These are phyloP conservation scores for Acrobeloides nanus DNA, from an alignment of 2,888 invertebrate species.

Conservation along the genomic window DNA sequence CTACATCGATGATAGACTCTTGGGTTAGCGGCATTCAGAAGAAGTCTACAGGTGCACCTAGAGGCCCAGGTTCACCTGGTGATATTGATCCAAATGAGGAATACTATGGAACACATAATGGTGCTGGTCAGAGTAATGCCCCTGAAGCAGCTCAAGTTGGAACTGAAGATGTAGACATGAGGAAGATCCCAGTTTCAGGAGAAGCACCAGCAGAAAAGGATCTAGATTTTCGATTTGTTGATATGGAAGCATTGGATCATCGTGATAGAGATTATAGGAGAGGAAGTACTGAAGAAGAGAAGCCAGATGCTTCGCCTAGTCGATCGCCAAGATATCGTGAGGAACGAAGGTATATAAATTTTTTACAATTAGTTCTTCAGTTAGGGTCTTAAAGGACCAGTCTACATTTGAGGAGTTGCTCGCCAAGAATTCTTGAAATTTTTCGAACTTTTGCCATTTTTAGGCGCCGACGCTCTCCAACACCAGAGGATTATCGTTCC, in stretches of 20 bases:
- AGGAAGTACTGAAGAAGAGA: no score
- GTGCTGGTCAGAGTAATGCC: neutral
- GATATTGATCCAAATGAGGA: conserved; percentile 15
- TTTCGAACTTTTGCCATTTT: neutral
- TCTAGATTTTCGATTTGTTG: neutral
- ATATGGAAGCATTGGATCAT: neutral
- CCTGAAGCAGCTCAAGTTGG: neutral
- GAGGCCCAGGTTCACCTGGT: no score
- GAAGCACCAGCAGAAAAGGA: neutral
- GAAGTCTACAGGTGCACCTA: neutral
- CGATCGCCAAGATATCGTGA: no score
- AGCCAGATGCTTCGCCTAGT: no score
- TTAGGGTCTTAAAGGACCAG: no score
- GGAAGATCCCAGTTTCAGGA: conserved; percentile 4
- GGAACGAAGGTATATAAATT: no score
- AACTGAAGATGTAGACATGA: conserved; percentile 4
- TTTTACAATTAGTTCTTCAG: no score
- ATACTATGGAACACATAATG: conserved; percentile 9
- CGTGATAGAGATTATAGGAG: no score
- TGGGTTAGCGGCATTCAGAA: conserved; percentile 24
- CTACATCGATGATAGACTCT: conserved; percentile 14
- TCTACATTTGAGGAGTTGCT: no score
- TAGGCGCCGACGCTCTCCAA: conserved; percentile 11
- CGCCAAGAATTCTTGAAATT: no score
- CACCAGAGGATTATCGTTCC: conserved; percentile 14